Base-by-base conservation (phyloP, 2,888 invertebrate species). In the Ommatoiulus sabulosus region DNA sequence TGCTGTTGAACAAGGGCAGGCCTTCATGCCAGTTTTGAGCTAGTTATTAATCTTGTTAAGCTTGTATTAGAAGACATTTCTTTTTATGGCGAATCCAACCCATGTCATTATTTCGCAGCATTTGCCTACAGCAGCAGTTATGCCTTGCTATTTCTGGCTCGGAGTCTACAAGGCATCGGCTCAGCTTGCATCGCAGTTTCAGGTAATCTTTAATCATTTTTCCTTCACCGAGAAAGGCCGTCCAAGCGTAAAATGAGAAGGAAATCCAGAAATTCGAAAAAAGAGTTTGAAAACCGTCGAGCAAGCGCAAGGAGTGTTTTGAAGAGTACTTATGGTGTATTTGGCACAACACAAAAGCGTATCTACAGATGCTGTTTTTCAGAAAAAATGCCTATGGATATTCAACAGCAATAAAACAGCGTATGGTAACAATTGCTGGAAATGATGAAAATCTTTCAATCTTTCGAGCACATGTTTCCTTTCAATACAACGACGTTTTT, bases 101-200 rank as follows among this genome's bases (percentile, higher is more conserved):
- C n/a, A 87, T 44, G 57, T 57, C 17, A 44, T 10, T 90, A 84
- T 90, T 90, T 93, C 92, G 86, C 91, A 95, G 95, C 96, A 90
- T 94, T 94, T 91, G 93, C 96, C 87, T 95, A 96, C 92, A 88
- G 96, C 0, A 94, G 95, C 91, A 94, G 95, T 2, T 96, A 96
- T 92, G 93, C 93, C 89, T 92, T 95, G 4, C 93, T 97, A 90
- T 94, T 97, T 90, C 91, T 96, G 87, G 97, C 96, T 0, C 93
- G 97, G 90, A 95, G 96, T 87, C 92, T 96, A 20, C 97, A 97
- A 92, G 97, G 97, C 0, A 93, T 96, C 88, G 96, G 96, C 12
- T 97, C 97, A 1, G 95, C 97, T 0, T 96, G 96, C 90, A 95
- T 96, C 89, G 95, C 95, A 24, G 95, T 97, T 7, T 95, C 96